phyloP scores from a whole-genome alignment of 2,113 vertebrate genomes.

The Micromys minutus region DNA sequence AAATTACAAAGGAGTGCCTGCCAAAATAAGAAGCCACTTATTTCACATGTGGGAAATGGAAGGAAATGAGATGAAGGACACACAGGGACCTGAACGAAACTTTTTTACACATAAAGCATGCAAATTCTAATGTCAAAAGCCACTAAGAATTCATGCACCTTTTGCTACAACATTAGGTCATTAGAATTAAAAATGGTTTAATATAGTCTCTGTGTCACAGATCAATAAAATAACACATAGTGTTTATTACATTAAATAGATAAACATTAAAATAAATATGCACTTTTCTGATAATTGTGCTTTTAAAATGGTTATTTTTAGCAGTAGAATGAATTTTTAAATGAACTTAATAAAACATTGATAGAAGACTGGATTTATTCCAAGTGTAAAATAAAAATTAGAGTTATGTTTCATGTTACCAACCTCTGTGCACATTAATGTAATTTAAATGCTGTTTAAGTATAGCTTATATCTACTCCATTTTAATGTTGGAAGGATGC shows the following conservation, averaged over 20 bases:
- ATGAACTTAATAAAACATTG: constrained; percentile 47
- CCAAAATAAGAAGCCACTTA: neutral
- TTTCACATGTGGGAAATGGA: neutral
- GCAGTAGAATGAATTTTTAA: constrained; percentile 35
- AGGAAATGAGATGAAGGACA: neutral
- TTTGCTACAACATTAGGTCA: neutral
- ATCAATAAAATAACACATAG: neutral
- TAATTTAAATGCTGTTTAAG: constrained; percentile 54
- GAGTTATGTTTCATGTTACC: constrained; percentile 45
- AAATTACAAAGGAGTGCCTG: neutral
- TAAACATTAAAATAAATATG: constrained; percentile 21
- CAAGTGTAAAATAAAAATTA: constrained; percentile 65
- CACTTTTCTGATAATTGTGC: neutral
- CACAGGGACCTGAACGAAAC: neutral
- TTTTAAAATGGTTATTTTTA: constrained; percentile 54
- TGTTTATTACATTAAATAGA: constrained; percentile 25
- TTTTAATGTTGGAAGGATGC: constrained; percentile 19
- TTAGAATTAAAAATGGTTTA: neutral
- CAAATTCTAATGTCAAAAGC: neutral
- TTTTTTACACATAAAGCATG: neutral
- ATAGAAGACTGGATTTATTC: constrained; percentile 42
- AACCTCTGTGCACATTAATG: constrained; percentile 44
- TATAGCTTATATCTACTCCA: neutral
- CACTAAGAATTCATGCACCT: neutral
- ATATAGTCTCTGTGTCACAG: neutral